Evolutionary conservation across 2,113 vertebrate species (phyloP), one percentile per base, ranked within the genome.

Genomic region (Osmerus mordax): DNA sequence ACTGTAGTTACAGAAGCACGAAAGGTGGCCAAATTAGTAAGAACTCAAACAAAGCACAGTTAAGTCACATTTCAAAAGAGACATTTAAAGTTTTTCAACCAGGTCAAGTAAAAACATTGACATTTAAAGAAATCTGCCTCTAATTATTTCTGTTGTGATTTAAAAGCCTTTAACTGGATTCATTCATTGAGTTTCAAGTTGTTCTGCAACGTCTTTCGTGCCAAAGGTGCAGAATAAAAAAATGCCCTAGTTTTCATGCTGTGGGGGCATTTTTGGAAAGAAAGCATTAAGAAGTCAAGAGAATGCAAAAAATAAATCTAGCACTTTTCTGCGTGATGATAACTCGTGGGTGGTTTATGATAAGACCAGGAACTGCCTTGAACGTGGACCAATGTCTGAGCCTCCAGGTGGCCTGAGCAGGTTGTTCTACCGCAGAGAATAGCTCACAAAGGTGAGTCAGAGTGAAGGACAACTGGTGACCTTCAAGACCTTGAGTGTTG

Each of bases 221-320:
- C 23, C 19, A 55, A 69, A n/a, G 67, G 67, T 32, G 19, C 67
- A 69, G 67, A 55, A 29, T 32, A 18, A 5, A 69, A 25, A 69
- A 28, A 56, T 12, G 67, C 67, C 67, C 25, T 29, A 54, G 41
- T 29, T 69, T 54, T 53, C 67, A 56, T n/a, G 3, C 55, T 19
- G 3, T 56, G 55, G 3, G 3, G 3, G 16, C 55, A 18, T 56
- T 56, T 55, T 47, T 11, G 9, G 41, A 47, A 47, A 2, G 41
- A 47, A 47, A 47, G 7, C 41, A 47, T 11, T 36, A 36, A 36
- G 8, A 47, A 47, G 41, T 47, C 41, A 5, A 47, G 41, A 47
- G 9, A 47, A 47, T 47, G 41, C 9, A 47, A 47, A 47, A 5
- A 1, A 2, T 9, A 47, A 47, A 2, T 47, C 41, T 2, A 47